Evolutionary conservation across 2,888 invertebrate genomes (phyloP).

Genomic region (Drosophila mulleri): DNA sequence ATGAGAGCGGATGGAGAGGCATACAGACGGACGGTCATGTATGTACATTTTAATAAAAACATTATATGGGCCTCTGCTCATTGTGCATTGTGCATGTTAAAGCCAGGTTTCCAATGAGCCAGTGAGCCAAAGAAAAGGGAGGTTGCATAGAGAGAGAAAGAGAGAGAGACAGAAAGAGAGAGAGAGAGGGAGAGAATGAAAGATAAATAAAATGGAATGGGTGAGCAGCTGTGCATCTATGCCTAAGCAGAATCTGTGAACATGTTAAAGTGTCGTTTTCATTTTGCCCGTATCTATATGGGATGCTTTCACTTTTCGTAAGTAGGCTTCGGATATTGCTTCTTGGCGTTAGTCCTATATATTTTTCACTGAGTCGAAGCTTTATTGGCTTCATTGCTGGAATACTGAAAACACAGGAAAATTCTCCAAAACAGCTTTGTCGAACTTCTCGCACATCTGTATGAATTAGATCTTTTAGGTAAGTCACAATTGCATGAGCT

Average conservation of each 20-base stretch:
- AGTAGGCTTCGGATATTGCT: conserved; percentile 26
- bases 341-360: neutral
- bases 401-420: neutral
- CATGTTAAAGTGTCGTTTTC: conserved; percentile 53
- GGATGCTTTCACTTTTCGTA: conserved; percentile 57
- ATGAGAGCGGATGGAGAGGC: too few relatives aligned
- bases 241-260: neutral
- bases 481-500: neutral
- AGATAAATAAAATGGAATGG: neutral
- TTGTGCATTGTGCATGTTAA: too few relatives aligned
- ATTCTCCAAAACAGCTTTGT: too few relatives aligned
- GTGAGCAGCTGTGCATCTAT: neutral
- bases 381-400: neutral
- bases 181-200: conserved; percentile 5
- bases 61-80: too few relatives aligned
- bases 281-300: conserved; percentile 35
- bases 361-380: conserved; percentile 12
- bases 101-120: too few relatives aligned
- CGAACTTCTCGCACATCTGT: too few relatives aligned
- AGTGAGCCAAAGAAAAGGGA: neutral
- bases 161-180: too few relatives aligned
- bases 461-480: neutral
- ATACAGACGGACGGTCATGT: too few relatives aligned
- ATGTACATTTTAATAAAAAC: too few relatives aligned
- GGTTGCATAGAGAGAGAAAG: neutral